Evolutionary conservation across 2,888 invertebrate species (phyloP), one percentile per base, ranked within the genome.

Genomic region (Helobdella robusta): DNA sequence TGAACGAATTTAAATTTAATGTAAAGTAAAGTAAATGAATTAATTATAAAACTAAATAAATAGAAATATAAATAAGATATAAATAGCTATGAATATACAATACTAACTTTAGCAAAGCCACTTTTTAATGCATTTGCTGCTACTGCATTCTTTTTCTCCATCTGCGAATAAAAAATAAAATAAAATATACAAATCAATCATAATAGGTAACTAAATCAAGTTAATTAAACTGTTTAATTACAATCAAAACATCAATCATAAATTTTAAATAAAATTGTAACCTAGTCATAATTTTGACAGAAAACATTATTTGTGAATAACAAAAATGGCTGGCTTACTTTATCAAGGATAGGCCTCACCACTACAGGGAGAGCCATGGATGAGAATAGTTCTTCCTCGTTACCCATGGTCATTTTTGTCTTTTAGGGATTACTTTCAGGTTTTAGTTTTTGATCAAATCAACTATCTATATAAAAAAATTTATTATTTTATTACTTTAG

Each of bases 331-430:
- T n/a, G n/a, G 36, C 8, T 3, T 71, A 78, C 78, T 74, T 73
- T 74, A 67, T 77, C 77, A 64, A 78, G 69, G 20, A 77, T 74
- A 25, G 78, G 78, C 20, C 73, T 73, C 40, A 77, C 69, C 3
- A 77, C 75, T n/a, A 77, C 76, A 68, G 77, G 77, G 5, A 77
- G 72, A 52, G 76, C 74, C 73, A 77, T 75, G 63, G 75, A 74
- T 46, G 76, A 74, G 72, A 76, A 76, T 32, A 77, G 68, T 34
- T 73, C 71, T 66, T 74, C 73, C 54, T 78, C 78, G 30, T 50
- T 62, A 32, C 76, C 77, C 78, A 78, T 78, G 64, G 73, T 76
- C 73, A 73, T 74, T 68, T 30, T 71, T n/a, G n/a, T n/a, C n/a
- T n/a, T n/a, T n/a, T n/a, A n/a, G n/a, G n/a, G n/a, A n/a, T n/a